Base-by-base conservation (phyloP, 37 sponge, comb jelly and placozoan genomes). In the Ephydatia muelleri region DNA sequence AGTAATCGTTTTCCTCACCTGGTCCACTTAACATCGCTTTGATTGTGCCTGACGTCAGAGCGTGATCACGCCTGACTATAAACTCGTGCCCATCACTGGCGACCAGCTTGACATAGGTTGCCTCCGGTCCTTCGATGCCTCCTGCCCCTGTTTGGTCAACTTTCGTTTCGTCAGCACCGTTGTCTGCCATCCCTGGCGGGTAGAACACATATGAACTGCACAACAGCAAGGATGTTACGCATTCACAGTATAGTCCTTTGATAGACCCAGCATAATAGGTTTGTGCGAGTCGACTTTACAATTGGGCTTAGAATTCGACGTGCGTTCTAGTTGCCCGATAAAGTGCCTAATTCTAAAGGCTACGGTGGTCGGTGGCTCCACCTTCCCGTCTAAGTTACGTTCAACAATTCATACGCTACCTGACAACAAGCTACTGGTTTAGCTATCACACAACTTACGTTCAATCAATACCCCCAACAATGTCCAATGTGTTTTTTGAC, bases 11-110 rank as follows among this genome's bases (percentile, higher is more conserved):
- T 43, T 23, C 19, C 49, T 73, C 34, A 87, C 96, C 96, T 67
- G 97, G 97, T 69, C 97, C 97, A 82, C 96, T 95, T 57, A 97
- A 65, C 93, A 97, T 92, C n/a, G 94, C 94, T 38, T 97, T 99
- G 86, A 99, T 97, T 14, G 99, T 99, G 19, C 97, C 99, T 43
- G 99, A 99, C 0, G 97, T 99, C 34, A 99, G 88, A 33, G 99
- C 99, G 70, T 97, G 97, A 12, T 93, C 95, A 31, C 97, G 83
- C 70, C 91, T 96, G 75, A 99, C 87, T 37, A 95, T 82, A 80
- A 99, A 99, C 77, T 99, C 99, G 78, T 97, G 97, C 13, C 91
- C 94, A 84, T 99, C 99, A 74, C 91, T 93, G 31, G 95, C 88
- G 16, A 99, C 90, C 32, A 99, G 83, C 67, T 99, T 99, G 31